These are phyloP conservation scores for Sesia bembeciformis DNA, from an alignment of 2,888 invertebrate species.

Conservation along the genomic window DNA sequence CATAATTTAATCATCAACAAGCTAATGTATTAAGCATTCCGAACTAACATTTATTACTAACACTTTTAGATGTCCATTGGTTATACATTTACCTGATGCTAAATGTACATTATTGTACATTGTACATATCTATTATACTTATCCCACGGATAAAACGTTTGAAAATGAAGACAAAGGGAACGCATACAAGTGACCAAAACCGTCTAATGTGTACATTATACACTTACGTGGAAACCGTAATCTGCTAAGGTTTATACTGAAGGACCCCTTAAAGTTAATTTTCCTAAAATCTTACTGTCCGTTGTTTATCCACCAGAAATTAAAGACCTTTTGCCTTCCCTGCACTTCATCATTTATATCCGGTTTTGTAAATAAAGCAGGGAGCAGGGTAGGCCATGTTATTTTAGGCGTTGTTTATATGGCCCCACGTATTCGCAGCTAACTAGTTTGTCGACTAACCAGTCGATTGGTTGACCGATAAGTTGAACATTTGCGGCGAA, in stretches of 20 bases:
- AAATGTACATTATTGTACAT: no score
- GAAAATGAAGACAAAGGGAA: slow-evolving; percentile 19
- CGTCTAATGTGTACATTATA: slow-evolving; percentile 25
- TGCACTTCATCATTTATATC: slow-evolving; percentile 8
- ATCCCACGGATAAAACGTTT: no score
- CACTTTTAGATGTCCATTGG: no score
- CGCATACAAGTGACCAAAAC: slow-evolving; percentile 36
- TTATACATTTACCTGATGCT: no score
- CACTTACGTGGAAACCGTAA: slow-evolving; percentile 48
- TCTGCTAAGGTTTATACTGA: slow-evolving; percentile 57
- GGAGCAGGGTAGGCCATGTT: slow-evolving; percentile 25
- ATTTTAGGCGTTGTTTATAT: slow-evolving; percentile 24
- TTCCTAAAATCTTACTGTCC: slow-evolving; percentile 65
- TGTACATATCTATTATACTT: no score
- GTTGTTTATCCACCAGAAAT: slow-evolving; percentile 26
- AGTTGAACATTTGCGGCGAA: slow-evolving; percentile 32
- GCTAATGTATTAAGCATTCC: no score
- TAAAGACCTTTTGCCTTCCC: slow-evolving; percentile 17
- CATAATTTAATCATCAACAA: no score
- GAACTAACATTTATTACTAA: no score
- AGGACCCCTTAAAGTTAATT: slow-evolving; percentile 66
- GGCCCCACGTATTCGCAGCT: slow-evolving; percentile 26
- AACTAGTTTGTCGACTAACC: slow-evolving; percentile 30
- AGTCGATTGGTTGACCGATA: slow-evolving; percentile 23
- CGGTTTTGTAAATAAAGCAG: slow-evolving; percentile 9